Evolutionary conservation across 2,113 vertebrate species (phyloP), one percentile per base, ranked within the genome.

Genomic region (Tachuris rubrigastra): DNA sequence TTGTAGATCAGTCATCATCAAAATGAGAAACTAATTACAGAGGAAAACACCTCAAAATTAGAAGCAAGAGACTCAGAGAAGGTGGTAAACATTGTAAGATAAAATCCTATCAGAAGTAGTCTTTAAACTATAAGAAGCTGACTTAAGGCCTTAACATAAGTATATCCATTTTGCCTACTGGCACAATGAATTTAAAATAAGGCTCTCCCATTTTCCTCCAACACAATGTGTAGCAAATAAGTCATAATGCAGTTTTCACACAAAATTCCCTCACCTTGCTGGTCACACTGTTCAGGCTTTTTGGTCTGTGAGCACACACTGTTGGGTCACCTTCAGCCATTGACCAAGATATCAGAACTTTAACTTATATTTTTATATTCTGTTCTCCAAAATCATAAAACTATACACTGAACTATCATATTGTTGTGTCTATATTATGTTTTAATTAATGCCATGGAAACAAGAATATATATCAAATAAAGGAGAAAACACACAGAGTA

Each of bases 221-320:
- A 16, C 4, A 55, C 14, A 25, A 4, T 18, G 4, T 22, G 7
- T 28, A 60, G 5, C 41, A 78, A 74, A 39, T 31, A 81, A 25
- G 8, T 52, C 1, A 33, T 33, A 56, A 62, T 28, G 5, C 15
- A 67, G 13, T 56, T 82, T 71, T 46, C 15, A 66, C 28, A 63
- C 16, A n/a, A 78, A 59, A 14, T 25, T 59, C 58, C n/a, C 30
- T 78, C 1, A 1, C 17, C 27, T 10, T 69, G 22, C 22, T 60
- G 37, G 14, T 9, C 21, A 37, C 0, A 0, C 9, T 37, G 4
- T 22, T 58, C 49, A 27, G 30, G 5, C 23, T 56, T 55, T 69
- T 44, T 65, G 55, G 39, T n/a, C 31, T 69, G 10, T 1, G 5
- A 75, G 30, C 8, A 4, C 60, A 20, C 9, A 4, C 27, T 28